Conservation (phyloP, 2,888 invertebrate species). For the Polydesmus complanatus region DNA sequence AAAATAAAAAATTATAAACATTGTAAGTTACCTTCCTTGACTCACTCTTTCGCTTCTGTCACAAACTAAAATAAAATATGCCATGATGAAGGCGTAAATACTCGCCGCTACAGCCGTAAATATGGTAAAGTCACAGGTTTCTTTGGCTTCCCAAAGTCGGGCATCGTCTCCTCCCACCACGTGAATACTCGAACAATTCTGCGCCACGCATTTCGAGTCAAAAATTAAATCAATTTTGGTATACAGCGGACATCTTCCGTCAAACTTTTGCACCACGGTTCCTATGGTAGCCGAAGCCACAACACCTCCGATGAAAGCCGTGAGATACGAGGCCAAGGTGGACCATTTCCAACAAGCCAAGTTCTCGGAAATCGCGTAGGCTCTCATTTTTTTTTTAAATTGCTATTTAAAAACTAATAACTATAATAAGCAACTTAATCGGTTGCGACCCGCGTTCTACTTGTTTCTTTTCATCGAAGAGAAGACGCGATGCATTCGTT, state of each 20-base stretch:
- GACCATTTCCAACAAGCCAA: constrained; percentile 15
- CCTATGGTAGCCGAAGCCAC: constrained; percentile 14
- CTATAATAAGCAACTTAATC: too few relatives aligned
- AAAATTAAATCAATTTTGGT: neutral
- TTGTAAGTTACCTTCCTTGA: too few relatives aligned
- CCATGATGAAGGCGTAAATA: constrained; percentile 7
- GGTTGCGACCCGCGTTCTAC: too few relatives aligned
- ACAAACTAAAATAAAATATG: constrained; percentile 10
- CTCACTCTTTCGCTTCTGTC: neutral
- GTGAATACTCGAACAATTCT: neutral
- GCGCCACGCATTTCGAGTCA: neutral
- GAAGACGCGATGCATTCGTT: too few relatives aligned
- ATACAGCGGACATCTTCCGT: constrained; percentile 14
- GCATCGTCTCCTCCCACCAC: neutral
- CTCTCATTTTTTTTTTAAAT: too few relatives aligned
- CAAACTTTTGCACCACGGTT: constrained; percentile 3
- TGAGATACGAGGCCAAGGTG: constrained; percentile 11
- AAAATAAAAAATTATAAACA: neutral
- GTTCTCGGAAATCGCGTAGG: too few relatives aligned
- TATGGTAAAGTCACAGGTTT: constrained; percentile 9
- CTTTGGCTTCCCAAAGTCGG: neutral
- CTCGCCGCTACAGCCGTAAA: neutral
- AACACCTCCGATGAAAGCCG: constrained; percentile 12
- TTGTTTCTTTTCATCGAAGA: too few relatives aligned
- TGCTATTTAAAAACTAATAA: too few relatives aligned